A percentile compares a stretch with the other conserved stretches of the same genome.
Conservation (phyloP, 1,140 invertebrate species). For the Diorhabda carinulata region DNA sequence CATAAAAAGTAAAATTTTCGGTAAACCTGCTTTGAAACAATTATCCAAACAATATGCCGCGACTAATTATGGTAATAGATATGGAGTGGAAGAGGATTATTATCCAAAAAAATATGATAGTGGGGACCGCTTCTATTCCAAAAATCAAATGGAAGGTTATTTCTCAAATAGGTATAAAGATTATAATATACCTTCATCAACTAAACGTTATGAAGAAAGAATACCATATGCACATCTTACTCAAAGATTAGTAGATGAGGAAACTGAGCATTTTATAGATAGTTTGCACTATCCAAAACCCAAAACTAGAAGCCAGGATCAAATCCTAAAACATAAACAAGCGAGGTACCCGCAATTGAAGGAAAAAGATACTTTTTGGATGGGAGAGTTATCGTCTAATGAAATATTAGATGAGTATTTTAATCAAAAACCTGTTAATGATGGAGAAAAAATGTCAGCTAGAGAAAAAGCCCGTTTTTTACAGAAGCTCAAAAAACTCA, state of each 20-base stretch:
- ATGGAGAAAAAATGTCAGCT: constrained; percentile 6
- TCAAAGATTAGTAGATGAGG: not conserved
- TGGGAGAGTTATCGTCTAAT: not conserved
- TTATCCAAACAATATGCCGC: not conserved
- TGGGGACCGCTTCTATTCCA: no score
- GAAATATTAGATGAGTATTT: constrained; percentile 5
- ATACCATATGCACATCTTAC: not conserved
- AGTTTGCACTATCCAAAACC: not conserved
- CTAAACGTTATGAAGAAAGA: not conserved
- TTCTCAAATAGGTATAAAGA: not conserved
- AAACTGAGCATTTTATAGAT: not conserved
- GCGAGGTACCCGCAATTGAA: not conserved
- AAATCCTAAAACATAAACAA: not conserved
- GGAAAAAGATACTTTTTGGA: not conserved
- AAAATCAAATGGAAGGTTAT: not conserved
- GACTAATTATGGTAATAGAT: not conserved
- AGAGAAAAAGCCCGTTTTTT: constrained; percentile 20
- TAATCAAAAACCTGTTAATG: not conserved
- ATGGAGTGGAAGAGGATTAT: not conserved
- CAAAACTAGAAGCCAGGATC: not conserved
- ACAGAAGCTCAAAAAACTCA: constrained; percentile 27
- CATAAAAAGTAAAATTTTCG: constrained; percentile 8
- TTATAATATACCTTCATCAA: not conserved
- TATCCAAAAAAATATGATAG: not conserved
- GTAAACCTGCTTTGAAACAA: not conserved